Evolutionary conservation across 2,113 vertebrate species (phyloP).

Genomic region (Elaphurus davidianus): DNA sequence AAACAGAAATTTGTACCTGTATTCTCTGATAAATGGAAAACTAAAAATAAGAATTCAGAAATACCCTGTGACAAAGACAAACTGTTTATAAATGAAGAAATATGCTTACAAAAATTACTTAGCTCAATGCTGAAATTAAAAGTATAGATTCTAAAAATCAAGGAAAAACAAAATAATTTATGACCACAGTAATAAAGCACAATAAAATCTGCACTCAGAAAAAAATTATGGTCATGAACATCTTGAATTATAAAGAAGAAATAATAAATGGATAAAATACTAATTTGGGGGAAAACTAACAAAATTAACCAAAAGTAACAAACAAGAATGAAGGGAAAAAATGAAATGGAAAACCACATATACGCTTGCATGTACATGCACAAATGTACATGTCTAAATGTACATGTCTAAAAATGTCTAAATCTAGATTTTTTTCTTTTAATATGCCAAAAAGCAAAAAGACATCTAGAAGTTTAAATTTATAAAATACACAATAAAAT

Average conservation of each 20-base stretch:
- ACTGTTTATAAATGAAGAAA: background rate
- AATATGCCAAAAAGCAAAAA: background rate
- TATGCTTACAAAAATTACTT: background rate
- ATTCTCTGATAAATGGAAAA: background rate
- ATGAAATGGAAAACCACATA: background rate
- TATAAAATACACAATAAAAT: background rate
- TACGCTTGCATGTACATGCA: background rate
- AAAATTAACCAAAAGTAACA: background rate
- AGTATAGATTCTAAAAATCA: background rate
- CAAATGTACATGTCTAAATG: too few relatives aligned
- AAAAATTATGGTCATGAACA: background rate
- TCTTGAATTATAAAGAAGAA: background rate
- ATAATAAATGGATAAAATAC: background rate
- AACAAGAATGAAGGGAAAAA: background rate
- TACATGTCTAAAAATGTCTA: background rate
- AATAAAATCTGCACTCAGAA: background rate
- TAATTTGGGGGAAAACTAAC: background rate
- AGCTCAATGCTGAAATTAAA: background rate
- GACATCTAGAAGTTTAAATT: background rate
- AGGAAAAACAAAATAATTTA: background rate
- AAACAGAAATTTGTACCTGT: background rate
- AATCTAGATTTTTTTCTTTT: background rate
- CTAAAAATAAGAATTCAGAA: background rate
- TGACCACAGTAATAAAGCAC: background rate
- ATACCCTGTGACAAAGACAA: background rate